Evolutionary conservation across 2,797 vertebrate genomes (phyloP), one percentile per base, ranked within the genome.

Genomic region (Aplochiton taeniatus): DNA sequence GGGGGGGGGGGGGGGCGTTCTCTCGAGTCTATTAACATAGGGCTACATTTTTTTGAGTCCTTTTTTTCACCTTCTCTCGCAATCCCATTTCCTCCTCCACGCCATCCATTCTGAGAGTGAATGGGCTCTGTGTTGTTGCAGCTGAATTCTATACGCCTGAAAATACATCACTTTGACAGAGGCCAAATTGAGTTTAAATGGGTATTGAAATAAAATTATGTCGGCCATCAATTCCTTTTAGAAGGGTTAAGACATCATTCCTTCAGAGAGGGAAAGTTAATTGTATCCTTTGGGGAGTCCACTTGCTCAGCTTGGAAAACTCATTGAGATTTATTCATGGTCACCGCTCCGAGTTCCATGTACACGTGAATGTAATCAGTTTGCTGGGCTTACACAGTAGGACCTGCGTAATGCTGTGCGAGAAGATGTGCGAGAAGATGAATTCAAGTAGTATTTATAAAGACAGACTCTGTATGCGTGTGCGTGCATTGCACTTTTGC

Each of bases 111-210:
- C 53, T 56, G 51, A 64, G 65, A 59, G 68, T 59, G 63, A 67
- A 66, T 13, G 66, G 70, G 62, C 9, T 71, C 65, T 66, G 73
- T 90, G 84, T 89, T 90, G 87, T 84, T 74, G 78, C 87, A 90
- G 88, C 86, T 90, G 85, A 89, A 82, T 74, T 59, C 68, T 75
- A 62, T 73, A 81, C 65, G 60, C 69, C 78, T 76, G 77, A 75
- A 80, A 73, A 88, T 85, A 86, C 83, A 90, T 88, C 85, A 87
- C 68, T 66, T 65, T 83, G 79, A 67, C 84, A 83, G 78, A 69
- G 61, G 76, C 70, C 72, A 74, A 79, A 68, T 74, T 70, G 69
- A 79, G 48, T 80, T 74, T 73, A 83, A 84, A 81, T 73, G 73
- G 80, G 70, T 55, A 71, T 59, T 77, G 73, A 80, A 84, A 81